These are phyloP conservation scores for Cottoperca gobio DNA, from an alignment of 2,797 vertebrate species.

Conservation along the genomic window DNA sequence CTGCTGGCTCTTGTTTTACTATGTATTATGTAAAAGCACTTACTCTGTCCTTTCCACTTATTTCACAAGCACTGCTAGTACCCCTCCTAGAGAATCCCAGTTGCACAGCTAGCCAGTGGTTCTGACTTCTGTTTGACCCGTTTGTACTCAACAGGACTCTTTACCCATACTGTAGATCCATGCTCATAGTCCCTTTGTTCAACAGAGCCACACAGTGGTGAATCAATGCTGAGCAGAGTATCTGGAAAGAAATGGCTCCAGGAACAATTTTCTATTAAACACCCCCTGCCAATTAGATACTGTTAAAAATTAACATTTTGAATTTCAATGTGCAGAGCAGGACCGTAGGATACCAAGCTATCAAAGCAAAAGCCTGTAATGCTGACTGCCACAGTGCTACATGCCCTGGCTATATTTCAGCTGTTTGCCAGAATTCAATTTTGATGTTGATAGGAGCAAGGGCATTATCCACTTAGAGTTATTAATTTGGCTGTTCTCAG, in stretches of 20 bases:
- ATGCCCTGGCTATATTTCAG: conserved; percentile 76
- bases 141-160: conserved; percentile 43
- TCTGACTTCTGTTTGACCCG: conserved; percentile 61
- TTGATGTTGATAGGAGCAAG: conserved; percentile 86
- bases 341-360: conserved; percentile 59
- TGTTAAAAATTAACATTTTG: conserved; percentile 73
- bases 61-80: conserved; percentile 45
- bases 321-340: conserved; percentile 65
- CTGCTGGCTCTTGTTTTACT: conserved; percentile 54
- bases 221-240: conserved; percentile 48
- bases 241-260: conserved; percentile 60
- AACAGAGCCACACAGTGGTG: conserved; percentile 50
- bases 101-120: conserved; percentile 52
- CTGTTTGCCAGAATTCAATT: conserved; percentile 84
- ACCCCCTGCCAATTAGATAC: conserved; percentile 71
- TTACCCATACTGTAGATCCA: conserved; percentile 29
- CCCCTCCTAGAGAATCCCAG: conserved; percentile 17
- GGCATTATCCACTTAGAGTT: conserved; percentile 87
- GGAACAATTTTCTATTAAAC: conserved; percentile 61
- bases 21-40: conserved; percentile 76
- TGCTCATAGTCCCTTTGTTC: conserved; percentile 60
- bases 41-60: conserved; percentile 60
- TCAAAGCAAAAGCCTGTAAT: conserved; percentile 60
- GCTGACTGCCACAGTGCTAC: conserved; percentile 64
- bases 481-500: conserved; percentile 88